Evolutionary conservation across 2,797 vertebrate genomes (phyloP).

Genomic region (Diplodus puntazzo): DNA sequence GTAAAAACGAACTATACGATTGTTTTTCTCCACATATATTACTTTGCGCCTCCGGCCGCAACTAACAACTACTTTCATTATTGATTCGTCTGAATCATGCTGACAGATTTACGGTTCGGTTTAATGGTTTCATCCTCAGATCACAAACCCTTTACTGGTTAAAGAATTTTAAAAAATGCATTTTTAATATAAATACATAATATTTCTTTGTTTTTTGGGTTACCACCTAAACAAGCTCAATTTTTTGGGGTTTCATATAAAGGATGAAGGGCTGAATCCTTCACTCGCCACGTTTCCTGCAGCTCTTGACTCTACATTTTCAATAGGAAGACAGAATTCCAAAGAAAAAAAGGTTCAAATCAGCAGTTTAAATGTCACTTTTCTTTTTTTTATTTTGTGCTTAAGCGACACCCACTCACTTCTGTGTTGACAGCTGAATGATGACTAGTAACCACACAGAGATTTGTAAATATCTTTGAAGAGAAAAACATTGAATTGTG

Average conservation of each 20-base stretch:
- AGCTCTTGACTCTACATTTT: background rate
- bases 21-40: constrained; percentile 3
- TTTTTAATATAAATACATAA: background rate
- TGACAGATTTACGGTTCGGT: background rate
- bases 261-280: no score
- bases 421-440: constrained; percentile 68
- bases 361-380: constrained; percentile 13
- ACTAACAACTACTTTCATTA: background rate
- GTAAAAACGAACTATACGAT: constrained; percentile 25
- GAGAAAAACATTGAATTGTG: constrained; percentile 57
- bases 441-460: constrained; percentile 50
- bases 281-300: background rate
- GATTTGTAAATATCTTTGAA: constrained; percentile 80
- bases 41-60: constrained; percentile 10
- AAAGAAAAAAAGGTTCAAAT: constrained; percentile 18
- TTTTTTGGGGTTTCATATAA: background rate
- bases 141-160: background rate
- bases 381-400: background rate
- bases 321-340: background rate
- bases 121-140: background rate
- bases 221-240: background rate
- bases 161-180: no score
- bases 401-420: constrained; percentile 18
- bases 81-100: background rate
- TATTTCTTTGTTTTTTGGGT: background rate